These are phyloP conservation scores for Orgyia antiqua DNA, from an alignment of 2,888 invertebrate species.

Conservation along the genomic window DNA sequence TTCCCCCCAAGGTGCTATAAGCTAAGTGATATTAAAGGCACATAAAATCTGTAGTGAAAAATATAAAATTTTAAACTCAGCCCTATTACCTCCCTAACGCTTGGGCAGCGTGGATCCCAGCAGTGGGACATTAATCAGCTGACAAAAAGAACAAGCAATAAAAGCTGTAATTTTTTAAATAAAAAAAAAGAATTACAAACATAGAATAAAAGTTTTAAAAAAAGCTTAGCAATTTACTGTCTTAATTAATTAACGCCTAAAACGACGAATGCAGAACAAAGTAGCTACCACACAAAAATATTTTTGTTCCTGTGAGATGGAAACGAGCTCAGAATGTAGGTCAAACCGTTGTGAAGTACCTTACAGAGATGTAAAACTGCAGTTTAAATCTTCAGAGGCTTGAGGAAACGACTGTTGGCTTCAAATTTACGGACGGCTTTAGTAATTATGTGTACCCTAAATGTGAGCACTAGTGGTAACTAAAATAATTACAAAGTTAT, in stretches of 20 bases:
- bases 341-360: constrained; percentile 50
- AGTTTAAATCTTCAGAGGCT: constrained; percentile 25
- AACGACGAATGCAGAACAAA: constrained; percentile 47
- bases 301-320: constrained; percentile 50
- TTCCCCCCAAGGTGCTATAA: too few relatives aligned
- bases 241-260: constrained; percentile 60
- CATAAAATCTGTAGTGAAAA: too few relatives aligned
- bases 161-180: not conserved
- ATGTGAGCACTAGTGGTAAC: constrained; percentile 3
- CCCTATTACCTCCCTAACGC: too few relatives aligned
- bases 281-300: constrained; percentile 58
- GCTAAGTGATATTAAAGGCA: too few relatives aligned
- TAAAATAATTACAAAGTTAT: not conserved
- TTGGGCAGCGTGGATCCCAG: too few relatives aligned
- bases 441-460: constrained; percentile 5
- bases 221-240: constrained; percentile 6
- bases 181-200: too few relatives aligned
- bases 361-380: constrained; percentile 49
- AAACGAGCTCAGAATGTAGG: constrained; percentile 56
- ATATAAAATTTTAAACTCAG: too few relatives aligned
- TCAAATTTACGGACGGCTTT: constrained; percentile 4
- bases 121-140: too few relatives aligned
- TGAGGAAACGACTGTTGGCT: constrained; percentile 7
- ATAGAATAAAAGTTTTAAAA: not conserved
- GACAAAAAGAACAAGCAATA: too few relatives aligned